phyloP scores from a whole-genome alignment of 2,797 vertebrate species.

The Phataginus tricuspis region DNA sequence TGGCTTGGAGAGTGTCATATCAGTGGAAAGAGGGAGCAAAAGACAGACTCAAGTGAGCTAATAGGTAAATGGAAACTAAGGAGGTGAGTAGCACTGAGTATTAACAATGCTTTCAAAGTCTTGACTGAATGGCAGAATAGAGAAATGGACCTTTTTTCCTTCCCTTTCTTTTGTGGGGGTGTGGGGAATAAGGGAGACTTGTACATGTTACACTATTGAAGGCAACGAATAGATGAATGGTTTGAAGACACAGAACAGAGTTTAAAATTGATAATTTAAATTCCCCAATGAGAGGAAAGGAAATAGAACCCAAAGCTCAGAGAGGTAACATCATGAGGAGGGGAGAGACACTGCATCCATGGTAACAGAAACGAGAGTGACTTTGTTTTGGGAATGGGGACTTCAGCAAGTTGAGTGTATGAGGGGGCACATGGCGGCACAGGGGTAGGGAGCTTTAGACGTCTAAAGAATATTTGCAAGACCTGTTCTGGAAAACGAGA shows the following conservation, averaged over 20 bases:
- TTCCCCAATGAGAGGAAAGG: background rate
- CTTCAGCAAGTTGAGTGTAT: background rate
- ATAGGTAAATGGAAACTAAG: background rate
- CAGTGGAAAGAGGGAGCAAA: background rate
- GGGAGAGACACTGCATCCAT: background rate
- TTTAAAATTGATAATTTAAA: background rate
- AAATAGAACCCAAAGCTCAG: background rate
- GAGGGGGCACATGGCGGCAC: accelerated
- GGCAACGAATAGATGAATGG: background rate
- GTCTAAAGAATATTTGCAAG: background rate
- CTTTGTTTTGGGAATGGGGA: background rate
- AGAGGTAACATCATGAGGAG: background rate
- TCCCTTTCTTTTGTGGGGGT: background rate
- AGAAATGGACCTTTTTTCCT: too few relatives aligned
- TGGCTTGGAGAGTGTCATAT: background rate
- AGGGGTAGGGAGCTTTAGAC: background rate
- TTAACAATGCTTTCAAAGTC: background rate
- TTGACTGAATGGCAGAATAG: background rate
- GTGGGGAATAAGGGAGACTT: background rate
- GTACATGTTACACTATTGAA: background rate
- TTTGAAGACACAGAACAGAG: background rate
- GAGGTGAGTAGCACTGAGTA: background rate
- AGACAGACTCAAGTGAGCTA: background rate
- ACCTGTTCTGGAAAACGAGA: background rate
- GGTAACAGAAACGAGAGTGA: background rate